Conservation (phyloP, 2,113 vertebrate species). For the Axis porcinus region DNA sequence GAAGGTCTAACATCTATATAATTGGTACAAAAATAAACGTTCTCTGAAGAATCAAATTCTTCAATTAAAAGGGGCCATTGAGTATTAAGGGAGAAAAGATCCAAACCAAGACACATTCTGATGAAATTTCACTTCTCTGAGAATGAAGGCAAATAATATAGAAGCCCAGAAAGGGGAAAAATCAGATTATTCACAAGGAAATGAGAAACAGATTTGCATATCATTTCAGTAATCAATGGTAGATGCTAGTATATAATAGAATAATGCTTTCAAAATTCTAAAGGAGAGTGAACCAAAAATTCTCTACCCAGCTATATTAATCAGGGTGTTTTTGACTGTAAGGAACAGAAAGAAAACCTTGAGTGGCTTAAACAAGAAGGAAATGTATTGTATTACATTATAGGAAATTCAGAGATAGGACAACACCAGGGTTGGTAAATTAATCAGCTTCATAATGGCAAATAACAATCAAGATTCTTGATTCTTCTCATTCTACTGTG, state of each 20-base stretch:
- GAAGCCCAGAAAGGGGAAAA: neutral
- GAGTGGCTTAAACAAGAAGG: neutral
- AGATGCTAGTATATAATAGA: neutral
- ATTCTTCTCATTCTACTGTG: neutral
- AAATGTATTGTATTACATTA: neutral
- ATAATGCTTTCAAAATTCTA: slow-evolving; percentile 10
- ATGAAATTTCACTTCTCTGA: slow-evolving; percentile 6
- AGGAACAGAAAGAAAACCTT: neutral
- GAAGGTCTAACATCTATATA: neutral
- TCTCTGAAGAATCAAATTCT: neutral
- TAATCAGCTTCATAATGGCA: neutral
- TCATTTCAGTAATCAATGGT: neutral
- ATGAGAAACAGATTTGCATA: neutral
- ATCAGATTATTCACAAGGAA: neutral
- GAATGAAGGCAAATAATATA: neutral
- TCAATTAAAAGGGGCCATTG: neutral
- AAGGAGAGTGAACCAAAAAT: slow-evolving; percentile 29
- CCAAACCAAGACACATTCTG: slow-evolving; percentile 1
- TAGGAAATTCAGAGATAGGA: neutral
- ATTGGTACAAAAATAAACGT: neutral
- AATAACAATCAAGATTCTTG: neutral
- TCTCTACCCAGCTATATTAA: neutral
- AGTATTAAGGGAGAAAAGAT: neutral
- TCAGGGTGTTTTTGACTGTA: neutral
- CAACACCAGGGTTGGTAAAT: neutral